Evolutionary conservation across 1,140 invertebrate genomes (phyloP).

Genomic region (Drosophila paulistorum): DNA sequence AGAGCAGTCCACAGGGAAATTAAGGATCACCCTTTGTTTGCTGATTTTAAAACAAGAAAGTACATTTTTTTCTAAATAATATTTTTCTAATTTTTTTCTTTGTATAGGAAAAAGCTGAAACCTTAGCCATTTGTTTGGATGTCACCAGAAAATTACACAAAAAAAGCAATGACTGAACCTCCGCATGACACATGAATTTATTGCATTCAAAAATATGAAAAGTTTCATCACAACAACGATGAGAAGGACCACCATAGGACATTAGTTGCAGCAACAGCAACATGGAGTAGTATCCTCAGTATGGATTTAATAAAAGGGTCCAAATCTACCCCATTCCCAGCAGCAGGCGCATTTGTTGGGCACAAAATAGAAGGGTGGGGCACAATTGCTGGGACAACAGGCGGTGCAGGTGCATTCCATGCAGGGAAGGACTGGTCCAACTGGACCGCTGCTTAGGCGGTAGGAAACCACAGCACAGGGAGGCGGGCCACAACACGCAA

Average conservation of each 20-base stretch:
- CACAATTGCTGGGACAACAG: constrained; percentile 31
- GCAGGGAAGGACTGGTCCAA: constrained; percentile 52
- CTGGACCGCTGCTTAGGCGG: constrained; percentile 47
- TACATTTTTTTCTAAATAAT: constrained; percentile 48
- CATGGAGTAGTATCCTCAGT: background rate
- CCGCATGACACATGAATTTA: constrained; percentile 60
- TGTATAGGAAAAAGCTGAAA: constrained; percentile 41
- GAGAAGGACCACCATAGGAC: background rate
- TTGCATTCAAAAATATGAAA: constrained; percentile 60
- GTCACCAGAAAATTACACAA: constrained; percentile 30
- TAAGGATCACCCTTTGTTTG: too few relatives aligned
- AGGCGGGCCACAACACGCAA: constrained; percentile 24
- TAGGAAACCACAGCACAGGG: constrained; percentile 62
- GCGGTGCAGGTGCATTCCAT: constrained; percentile 40
- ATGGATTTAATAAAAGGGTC: constrained; percentile 55
- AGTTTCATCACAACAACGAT: constrained; percentile 34
- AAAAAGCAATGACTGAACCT: constrained; percentile 23
- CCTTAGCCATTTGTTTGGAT: constrained; percentile 51
- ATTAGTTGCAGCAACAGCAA: background rate
- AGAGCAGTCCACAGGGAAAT: too few relatives aligned
- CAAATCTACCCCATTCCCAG: constrained; percentile 63
- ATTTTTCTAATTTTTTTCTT: constrained; percentile 41
- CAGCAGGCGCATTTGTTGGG: constrained; percentile 54
- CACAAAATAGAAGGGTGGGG: constrained; percentile 63
- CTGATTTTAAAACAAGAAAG: constrained; percentile 38